Base-by-base conservation (phyloP, 2,113 vertebrate species). In the Gorsachius goisagi region DNA sequence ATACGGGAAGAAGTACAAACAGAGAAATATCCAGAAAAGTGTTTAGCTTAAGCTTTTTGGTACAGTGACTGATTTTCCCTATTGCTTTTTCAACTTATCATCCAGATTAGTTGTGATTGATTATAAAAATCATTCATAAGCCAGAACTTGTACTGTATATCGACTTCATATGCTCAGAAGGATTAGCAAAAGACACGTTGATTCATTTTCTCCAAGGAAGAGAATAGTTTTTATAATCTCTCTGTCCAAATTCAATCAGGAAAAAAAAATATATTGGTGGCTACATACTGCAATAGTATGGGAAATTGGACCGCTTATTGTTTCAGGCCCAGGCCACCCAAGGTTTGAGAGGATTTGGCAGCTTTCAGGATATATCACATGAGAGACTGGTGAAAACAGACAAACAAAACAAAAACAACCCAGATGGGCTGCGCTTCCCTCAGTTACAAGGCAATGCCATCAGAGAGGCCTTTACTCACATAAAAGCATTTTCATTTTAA, bases 291-390 rank as follows among this genome's bases (percentile, higher is more conserved):
- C 73, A 89, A 37, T 44, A 93, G 35, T 78, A 95, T 93, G 76
- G 81, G 88, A 90, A 94, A 77, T 64, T 44, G 64, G 85, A 90
- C 69, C 1, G 19, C 49, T 89, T 68, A 90, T 94, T 96, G 76
- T 95, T 96, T 84, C 86, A 92, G 86, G 60, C 64, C 8, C 60
- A 58, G 94, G 86, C 94, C 97, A 96, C 93, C 86, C 95, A 94
- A 88, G 83, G 60, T 90, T 86, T 87, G 47, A 60, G 83, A 72
- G 76, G 52, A 66, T 91, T 71, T 96, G 95, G 92, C 95, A 94
- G 92, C 68, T 77, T 67, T 47, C 72, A 75, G 60, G 71, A 52
- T 58, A 9, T 15, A 91, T 93, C 92, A 91, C 80, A 91, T 85
- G 85, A 94, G 66, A 79, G 39, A 22, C 37, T 71, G 63, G 50